A percentile compares a stretch with the other conserved stretches of the same genome.
Conservation (phyloP, 2,797 vertebrate species). For the Sandelia bainsii region DNA sequence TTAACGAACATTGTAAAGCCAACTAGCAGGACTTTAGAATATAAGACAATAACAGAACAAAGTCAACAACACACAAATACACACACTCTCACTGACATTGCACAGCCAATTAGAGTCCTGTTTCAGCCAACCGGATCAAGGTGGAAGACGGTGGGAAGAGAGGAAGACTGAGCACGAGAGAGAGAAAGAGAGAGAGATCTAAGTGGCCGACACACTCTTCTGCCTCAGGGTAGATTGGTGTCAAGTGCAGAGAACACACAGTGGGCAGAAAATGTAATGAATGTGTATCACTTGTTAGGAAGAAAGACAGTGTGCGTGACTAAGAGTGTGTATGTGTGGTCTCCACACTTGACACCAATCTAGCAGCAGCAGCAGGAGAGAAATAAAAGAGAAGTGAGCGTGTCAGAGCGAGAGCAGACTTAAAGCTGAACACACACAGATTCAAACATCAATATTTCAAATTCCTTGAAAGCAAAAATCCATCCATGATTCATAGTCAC, state of each 20-base stretch:
- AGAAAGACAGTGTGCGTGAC: conserved; percentile 5
- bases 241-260: conserved; percentile 72
- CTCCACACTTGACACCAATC: conserved; percentile 70
- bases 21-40: neutral
- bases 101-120: conserved; percentile 69
- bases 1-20: neutral
- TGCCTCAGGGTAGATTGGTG: conserved; percentile 74
- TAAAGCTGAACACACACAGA: conserved; percentile 41
- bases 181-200: conserved; percentile 32
- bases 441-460: conserved; percentile 72
- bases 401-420: conserved; percentile 47
- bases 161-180: conserved; percentile 14
- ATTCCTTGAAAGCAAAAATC: conserved; percentile 70
- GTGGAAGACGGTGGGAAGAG: conserved; percentile 59
- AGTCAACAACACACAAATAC: conserved; percentile 20
- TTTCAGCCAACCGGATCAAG: conserved; percentile 74
- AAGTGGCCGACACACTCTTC: conserved; percentile 70
- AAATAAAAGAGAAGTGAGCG: conserved; percentile 15
- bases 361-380: conserved; percentile 27
- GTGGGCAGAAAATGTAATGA: conserved; percentile 75
- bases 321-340: conserved; percentile 27
- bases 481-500: conserved; percentile 64
- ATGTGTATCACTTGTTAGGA: conserved; percentile 68
- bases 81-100: conserved; percentile 40
- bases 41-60: conserved; percentile 36